Percentiles rank a stretch among this genome's conserved stretches.
phyloP scores from a whole-genome alignment of 2,113 vertebrate species.

The Ctenomys sociabilis region DNA sequence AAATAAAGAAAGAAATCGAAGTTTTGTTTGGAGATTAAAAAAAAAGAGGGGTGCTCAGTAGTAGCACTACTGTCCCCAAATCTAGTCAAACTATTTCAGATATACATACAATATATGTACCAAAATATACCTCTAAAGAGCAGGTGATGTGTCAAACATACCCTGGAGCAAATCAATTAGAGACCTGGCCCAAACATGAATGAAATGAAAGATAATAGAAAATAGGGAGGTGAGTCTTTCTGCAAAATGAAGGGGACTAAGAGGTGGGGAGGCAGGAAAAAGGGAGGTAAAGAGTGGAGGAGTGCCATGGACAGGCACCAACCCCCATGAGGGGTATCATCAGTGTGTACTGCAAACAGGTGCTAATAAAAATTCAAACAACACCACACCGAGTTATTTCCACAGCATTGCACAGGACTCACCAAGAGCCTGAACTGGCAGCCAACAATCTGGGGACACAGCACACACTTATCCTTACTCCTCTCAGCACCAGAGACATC shows the following conservation, averaged over 20 bases:
- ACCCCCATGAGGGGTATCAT: background rate
- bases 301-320: background rate
- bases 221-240: background rate
- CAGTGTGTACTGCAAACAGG: background rate
- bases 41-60: background rate
- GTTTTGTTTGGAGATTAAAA: background rate
- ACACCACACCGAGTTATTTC: background rate
- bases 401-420: accelerated
- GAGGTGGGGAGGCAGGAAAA: background rate
- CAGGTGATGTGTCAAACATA: background rate
- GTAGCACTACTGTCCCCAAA: background rate
- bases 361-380: background rate
- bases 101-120: background rate
- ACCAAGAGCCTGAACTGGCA: background rate
- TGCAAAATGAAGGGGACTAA: background rate
- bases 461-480: accelerated
- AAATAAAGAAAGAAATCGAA: background rate
- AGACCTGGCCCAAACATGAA: background rate
- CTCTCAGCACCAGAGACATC: background rate
- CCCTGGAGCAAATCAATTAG: background rate
- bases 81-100: background rate
- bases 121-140: background rate
- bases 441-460: accelerated
- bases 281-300: background rate
- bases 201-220: background rate